phyloP scores from a whole-genome alignment of 2,113 vertebrate genomes.

The Climacteris rufus region DNA sequence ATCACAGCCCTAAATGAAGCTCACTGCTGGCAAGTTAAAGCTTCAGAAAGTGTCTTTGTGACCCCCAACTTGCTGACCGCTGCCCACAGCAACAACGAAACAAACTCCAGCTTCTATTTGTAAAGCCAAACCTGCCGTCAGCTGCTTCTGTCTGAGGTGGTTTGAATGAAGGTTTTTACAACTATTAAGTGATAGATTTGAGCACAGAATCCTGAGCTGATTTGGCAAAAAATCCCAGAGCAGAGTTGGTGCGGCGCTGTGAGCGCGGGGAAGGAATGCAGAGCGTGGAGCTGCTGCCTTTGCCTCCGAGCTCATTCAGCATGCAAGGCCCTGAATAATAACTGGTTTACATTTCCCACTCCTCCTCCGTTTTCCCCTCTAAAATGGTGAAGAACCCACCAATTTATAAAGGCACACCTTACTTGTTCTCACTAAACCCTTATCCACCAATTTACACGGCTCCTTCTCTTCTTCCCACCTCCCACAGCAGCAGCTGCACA shows the following conservation, averaged over 20 bases:
- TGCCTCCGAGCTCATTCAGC: neutral
- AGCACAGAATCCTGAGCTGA: neutral
- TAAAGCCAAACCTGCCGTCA: neutral
- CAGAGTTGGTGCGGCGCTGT: fast-evolving
- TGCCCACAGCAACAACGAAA: neutral
- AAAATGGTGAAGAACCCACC: neutral
- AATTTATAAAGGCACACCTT: neutral
- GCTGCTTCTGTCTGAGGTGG: neutral
- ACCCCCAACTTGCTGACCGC: neutral
- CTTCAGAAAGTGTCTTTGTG: neutral
- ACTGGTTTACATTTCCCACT: neutral
- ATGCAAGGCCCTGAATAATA: neutral
- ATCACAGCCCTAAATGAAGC: neutral
- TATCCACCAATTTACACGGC: neutral
- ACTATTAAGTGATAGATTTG: neutral
- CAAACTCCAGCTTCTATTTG: neutral
- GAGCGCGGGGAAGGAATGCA: fast-evolving
- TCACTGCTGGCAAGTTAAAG: neutral
- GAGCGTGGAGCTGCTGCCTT: neutral
- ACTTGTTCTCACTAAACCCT: neutral
- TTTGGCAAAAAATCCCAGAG: neutral
- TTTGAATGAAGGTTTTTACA: neutral
- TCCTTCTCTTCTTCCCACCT: neutral
- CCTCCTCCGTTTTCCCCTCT: neutral
- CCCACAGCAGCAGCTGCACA: neutral